Conservation (phyloP, 2,888 invertebrate genomes). For the Lathronympha strigana region DNA sequence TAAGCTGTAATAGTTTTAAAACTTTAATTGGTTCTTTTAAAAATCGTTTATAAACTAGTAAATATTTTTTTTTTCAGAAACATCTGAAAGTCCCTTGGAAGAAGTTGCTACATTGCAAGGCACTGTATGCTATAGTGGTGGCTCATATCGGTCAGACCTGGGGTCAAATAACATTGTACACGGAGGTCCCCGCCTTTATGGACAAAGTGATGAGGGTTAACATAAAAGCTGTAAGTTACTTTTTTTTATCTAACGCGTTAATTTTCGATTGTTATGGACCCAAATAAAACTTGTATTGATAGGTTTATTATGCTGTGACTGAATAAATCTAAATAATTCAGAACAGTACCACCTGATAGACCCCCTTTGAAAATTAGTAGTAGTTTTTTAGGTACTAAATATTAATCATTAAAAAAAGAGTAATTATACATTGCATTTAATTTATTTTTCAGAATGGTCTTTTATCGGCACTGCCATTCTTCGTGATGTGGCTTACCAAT, state of each 20-base stretch:
- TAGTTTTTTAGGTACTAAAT: too few species aligned
- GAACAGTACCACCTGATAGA: too few species aligned
- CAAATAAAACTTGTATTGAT: too few species aligned
- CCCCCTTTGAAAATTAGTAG: too few species aligned
- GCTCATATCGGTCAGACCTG: slow-evolving; percentile 88
- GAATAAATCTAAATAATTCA: too few species aligned
- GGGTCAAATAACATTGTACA: slow-evolving; percentile 91
- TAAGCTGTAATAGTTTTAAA: too few species aligned
- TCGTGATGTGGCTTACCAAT: slow-evolving; percentile 1
- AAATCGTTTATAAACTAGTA: too few species aligned
- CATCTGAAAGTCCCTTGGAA: slow-evolving; percentile 87
- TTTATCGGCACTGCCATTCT: neutral
- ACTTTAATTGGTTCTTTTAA: too few species aligned
- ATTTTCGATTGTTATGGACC: too few species aligned
- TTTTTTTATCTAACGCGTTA: neutral
- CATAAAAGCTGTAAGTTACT: slow-evolving; percentile 68
- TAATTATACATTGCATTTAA: too few species aligned
- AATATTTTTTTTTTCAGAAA: slow-evolving; percentile 54
- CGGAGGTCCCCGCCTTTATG: slow-evolving; percentile 91
- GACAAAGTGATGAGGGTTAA: slow-evolving; percentile 88
- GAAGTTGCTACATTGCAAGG: slow-evolving; percentile 86
- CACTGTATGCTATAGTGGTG: slow-evolving; percentile 77
- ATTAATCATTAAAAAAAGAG: too few species aligned
- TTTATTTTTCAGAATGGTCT: slow-evolving; percentile 8
- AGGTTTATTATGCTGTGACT: too few species aligned